Percentiles rank a stretch among this genome's conserved stretches.
These are phyloP conservation scores for Pangasius sanitwongsei DNA, from an alignment of 2,797 vertebrate genomes.

Conservation along the genomic window DNA sequence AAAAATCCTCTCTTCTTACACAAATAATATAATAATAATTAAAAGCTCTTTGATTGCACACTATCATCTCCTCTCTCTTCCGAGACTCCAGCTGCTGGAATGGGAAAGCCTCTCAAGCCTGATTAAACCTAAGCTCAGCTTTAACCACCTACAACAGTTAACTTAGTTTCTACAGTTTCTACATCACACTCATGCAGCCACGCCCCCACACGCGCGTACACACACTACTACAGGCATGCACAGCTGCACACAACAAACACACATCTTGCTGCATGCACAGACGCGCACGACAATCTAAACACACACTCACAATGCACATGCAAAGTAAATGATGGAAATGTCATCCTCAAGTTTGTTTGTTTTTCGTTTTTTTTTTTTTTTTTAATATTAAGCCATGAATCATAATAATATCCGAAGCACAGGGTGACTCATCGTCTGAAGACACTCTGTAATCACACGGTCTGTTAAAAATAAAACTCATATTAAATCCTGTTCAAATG, in stretches of 20 bases:
- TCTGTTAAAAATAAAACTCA: constrained; percentile 39
- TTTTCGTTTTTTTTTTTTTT: background rate
- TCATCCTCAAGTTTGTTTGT: background rate
- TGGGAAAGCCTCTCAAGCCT: background rate
- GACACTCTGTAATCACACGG: constrained; percentile 17
- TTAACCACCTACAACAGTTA: too few relatives aligned
- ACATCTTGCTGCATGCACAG: background rate
- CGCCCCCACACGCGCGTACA: background rate
- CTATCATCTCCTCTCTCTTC: too few relatives aligned
- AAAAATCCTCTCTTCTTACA: too few relatives aligned
- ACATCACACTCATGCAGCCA: background rate
- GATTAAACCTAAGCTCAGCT: background rate
- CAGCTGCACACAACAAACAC: background rate
- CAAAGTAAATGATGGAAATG: background rate
- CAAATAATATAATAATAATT: background rate
- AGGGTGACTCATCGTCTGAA: constrained; percentile 33
- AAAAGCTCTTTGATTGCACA: background rate
- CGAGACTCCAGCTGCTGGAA: background rate
- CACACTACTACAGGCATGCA: background rate
- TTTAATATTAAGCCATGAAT: constrained; percentile 17
- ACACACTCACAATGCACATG: background rate
- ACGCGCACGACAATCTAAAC: background rate
- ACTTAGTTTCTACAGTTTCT: background rate
- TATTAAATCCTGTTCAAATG: constrained; percentile 24
- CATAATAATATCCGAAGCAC: constrained; percentile 21